Evolutionary conservation across 1,140 invertebrate genomes (phyloP).

Genomic region (Drosophila nikananu): DNA sequence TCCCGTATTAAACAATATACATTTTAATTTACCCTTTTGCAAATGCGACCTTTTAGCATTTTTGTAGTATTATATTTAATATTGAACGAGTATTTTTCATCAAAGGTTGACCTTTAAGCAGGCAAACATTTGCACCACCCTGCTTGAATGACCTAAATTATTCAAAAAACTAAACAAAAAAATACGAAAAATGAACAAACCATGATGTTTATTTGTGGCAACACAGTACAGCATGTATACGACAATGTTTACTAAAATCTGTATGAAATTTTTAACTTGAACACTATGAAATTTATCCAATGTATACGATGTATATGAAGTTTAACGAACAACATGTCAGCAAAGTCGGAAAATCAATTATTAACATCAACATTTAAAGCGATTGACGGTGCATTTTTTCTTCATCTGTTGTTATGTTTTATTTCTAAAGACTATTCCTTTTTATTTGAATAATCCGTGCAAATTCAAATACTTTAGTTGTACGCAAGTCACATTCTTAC

Average conservation of each 20-base stretch:
- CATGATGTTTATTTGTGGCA: slow-evolving; percentile 35
- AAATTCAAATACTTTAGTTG: background rate
- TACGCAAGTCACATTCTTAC: slow-evolving; percentile 1
- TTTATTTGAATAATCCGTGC: background rate
- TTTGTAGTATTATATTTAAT: slow-evolving; percentile 6
- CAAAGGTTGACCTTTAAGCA: background rate
- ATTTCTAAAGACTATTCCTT: no score
- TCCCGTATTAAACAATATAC: background rate
- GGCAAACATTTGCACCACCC: slow-evolving; percentile 5
- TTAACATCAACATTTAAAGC: background rate
- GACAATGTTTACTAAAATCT: slow-evolving; percentile 35
- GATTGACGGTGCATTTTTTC: slow-evolving; percentile 4
- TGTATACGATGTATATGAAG: slow-evolving; percentile 27
- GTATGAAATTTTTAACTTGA: slow-evolving; percentile 36
- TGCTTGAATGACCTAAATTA: slow-evolving; percentile 5
- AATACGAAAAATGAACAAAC: slow-evolving; percentile 5
- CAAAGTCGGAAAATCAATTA: slow-evolving; percentile 3
- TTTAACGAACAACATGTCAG: slow-evolving; percentile 7
- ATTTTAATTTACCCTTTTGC: background rate
- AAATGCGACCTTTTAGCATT: background rate
- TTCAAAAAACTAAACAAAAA: background rate
- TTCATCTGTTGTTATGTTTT: background rate
- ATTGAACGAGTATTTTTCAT: no score
- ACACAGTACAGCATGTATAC: slow-evolving; percentile 35
- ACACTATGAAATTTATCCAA: slow-evolving; percentile 35